These are phyloP conservation scores for Aphelenchoides fujianensis DNA, from an alignment of 1,140 invertebrate species.

Conservation along the genomic window DNA sequence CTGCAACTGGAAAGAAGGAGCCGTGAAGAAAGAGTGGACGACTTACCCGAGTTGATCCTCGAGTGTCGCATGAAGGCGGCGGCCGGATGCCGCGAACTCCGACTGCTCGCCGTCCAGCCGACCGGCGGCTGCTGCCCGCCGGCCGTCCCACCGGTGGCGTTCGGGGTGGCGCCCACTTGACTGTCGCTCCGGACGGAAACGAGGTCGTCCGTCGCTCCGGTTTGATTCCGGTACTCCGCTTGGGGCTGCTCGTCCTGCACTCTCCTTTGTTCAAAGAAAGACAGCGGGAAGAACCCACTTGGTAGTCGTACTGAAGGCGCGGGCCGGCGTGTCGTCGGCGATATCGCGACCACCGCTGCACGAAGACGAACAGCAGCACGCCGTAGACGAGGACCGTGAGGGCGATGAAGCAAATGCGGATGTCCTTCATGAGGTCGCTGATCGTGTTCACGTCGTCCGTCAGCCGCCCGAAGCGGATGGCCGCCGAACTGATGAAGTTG, in stretches of 20 bases:
- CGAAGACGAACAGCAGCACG: background rate
- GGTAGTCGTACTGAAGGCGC: background rate
- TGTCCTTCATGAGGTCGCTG: background rate
- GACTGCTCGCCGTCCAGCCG: background rate
- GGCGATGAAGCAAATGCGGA: slow-evolving; percentile 22
- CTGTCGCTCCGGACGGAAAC: slow-evolving; percentile 48
- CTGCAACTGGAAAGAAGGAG: too few species aligned
- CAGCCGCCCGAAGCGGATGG: slow-evolving; percentile 3
- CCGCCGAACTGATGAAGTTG: slow-evolving; percentile 9
- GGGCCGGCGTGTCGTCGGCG: background rate
- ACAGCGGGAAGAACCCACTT: too few species aligned
- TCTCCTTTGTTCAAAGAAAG: too few species aligned
- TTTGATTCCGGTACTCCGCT: slow-evolving; percentile 21
- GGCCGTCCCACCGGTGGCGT: background rate
- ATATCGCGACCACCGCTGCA: background rate
- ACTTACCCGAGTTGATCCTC: too few species aligned
- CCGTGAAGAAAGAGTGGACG: too few species aligned
- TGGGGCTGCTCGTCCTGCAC: background rate
- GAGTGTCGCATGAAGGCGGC: slow-evolving; percentile 12
- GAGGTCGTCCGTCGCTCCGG: slow-evolving; percentile 35
- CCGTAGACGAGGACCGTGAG: slow-evolving; percentile 11
- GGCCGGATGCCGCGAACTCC: slow-evolving; percentile 3
- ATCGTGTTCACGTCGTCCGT: slow-evolving; percentile 7
- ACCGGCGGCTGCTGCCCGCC: background rate
- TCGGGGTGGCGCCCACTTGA: slow-evolving; percentile 24